Evolutionary conservation across 2,797 vertebrate genomes (phyloP), one percentile per base, ranked within the genome.

Genomic region (Chiloscyllium punctatum): DNA sequence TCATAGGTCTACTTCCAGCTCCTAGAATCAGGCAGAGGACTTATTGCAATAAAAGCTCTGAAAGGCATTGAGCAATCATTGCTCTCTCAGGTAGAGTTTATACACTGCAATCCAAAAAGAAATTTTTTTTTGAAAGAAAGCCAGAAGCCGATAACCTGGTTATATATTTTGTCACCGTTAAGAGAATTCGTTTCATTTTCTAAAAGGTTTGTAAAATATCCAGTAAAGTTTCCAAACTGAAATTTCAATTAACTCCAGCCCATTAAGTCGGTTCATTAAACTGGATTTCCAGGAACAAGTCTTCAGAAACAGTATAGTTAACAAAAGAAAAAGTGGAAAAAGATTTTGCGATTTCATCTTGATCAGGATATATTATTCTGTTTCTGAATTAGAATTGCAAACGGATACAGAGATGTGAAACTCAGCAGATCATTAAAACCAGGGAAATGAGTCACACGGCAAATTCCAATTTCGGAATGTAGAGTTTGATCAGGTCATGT

Each of bases 141-240:
- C 18, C 86, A 88, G 25, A 66, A 62, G 53, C n/a, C 15, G n/a
- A 53, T 88, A 90, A 90, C 15, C 87, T 18, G 42, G 42, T 25
- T 86, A 51, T 51, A 86, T 51, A 48, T 62, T 86, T 51, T 86
- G 57, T 48, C 30, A 90, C 57, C 87, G 33, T 33, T 90, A 62
- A 57, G 62, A 62, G 53, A 66, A 62, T 5, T 30, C 57, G 48
- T n/a, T 90, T 90, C 6, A 18, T 57, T 66, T 5, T 66, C 15
- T 66, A n/a, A 62, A n/a, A 90, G 86, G 86, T 88, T 57, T 30
- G 27, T 30, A 66, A 90, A 90, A 66, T 66, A 57, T 88, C 11
- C 86, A 88, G 51, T 33, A 88, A 88, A 57, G 51, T 88, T 88
- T 88, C 33, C 86, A 88, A 57, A 88, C 57, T 88, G 57, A 88